Percentiles rank a stretch among this genome's conserved stretches.
These are phyloP conservation scores for Apamea crenata DNA, from an alignment of 2,888 invertebrate genomes.

Conservation along the genomic window DNA sequence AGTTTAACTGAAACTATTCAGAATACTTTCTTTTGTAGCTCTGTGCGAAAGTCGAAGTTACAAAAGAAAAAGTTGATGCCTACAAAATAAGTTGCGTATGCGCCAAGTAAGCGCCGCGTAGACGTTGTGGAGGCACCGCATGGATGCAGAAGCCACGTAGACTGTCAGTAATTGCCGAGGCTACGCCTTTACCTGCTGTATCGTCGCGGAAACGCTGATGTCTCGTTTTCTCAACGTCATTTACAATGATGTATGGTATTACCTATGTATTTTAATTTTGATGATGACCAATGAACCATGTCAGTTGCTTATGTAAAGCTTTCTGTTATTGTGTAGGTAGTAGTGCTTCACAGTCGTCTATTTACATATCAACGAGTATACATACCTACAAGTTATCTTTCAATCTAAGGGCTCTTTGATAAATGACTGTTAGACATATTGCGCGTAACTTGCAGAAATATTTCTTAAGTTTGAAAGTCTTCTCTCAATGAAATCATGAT, in stretches of 20 bases:
- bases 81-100: no score
- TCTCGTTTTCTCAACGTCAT: background rate
- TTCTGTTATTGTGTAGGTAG: background rate
- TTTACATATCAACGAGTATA: background rate
- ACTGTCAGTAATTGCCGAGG: background rate
- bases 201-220: background rate
- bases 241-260: background rate
- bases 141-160: no score
- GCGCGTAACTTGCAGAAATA: background rate
- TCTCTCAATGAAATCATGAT: conserved; percentile 1
- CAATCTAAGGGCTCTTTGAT: background rate
- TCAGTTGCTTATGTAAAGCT: background rate
- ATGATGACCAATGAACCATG: background rate
- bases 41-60: background rate
- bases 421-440: background rate
- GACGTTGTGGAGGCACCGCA: background rate
- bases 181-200: background rate
- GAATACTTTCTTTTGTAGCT: background rate
- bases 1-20: background rate
- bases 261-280: background rate
- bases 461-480: background rate
- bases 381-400: background rate
- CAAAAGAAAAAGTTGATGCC: background rate
- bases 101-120: background rate
- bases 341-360: background rate